Evolutionary conservation across 2,888 invertebrate genomes (phyloP), one percentile per base, ranked within the genome.

Genomic region (Julus scandinavius): DNA sequence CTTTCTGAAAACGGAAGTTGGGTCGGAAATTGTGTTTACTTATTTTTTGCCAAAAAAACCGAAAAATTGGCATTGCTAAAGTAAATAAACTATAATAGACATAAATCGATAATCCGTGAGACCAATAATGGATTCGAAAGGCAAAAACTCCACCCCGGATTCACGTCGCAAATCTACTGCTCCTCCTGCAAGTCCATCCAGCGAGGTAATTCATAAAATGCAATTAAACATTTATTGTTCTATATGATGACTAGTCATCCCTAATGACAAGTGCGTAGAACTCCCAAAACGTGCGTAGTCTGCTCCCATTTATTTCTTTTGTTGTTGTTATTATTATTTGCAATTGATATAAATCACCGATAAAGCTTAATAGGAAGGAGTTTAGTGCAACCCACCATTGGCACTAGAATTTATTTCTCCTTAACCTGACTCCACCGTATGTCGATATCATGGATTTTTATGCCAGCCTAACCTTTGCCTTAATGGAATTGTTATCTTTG

Each of bases 81-180:
- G 58, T 63, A n/a, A 63, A n/a, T n/a, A 63, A 63, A 29, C 63
- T 63, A 17, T 17, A n/a, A 17, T 72, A 20, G 72, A 20, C 7
- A 20, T 20, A 29, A 29, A 45, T 87, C 50, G 29, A 49, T 87
- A 87, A 49, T 54, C 20, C 7, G 40, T 20, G 40, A 17, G 1
- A 20, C 11, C 50, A 87, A 87, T 13, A 20, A 87, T 87, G 87
- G 87, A 87, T 87, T 87, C 87, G 20, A 87, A 87, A 87, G 58
- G 50, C 20, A 87, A 87, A 87, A 54, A 45, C 6, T 50, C 54
- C 40, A 40, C 40, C 6, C 50, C 87, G 5, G 87, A 87, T 40
- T 17, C 40, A 49, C 87, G 87, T n/a, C 87, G 87, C 7, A 87
- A 87, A 87, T 87, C 87, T 6, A 58, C 87, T 15, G 87, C 87